Base-by-base conservation (phyloP, 2,113 vertebrate species). In the Aptenodytes patagonicus region DNA sequence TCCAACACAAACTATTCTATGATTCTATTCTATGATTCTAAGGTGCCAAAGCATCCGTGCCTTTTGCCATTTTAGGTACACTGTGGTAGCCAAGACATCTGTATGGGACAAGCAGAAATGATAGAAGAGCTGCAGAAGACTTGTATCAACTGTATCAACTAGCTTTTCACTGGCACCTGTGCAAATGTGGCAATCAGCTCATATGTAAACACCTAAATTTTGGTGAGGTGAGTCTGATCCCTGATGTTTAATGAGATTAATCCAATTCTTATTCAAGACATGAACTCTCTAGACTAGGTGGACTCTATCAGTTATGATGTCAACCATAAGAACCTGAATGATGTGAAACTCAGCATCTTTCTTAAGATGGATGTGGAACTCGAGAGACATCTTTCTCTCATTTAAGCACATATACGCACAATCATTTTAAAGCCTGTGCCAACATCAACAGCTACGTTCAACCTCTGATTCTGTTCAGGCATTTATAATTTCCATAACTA, bases 1-100 rank as follows among this genome's bases (percentile, higher is more conserved):
- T 42, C 42, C 42, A 16, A 42, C 42, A 14, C 42, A 42, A 42
- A 16, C 42, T 42, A 15, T 42, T 42, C 42, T 42, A 16, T 42
- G 42, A 16, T 42, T 42, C 42, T 42, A 42, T 42, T 42, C 42
- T 42, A 42, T 14, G 42, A 14, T 42, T 42, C 42, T 36, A 40
- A 68, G 34, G 52, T 46, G 29, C 13, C 1, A 2, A 64, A 78
- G 17, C 20, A 40, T 18, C 8, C 0, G 5, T 1, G 3, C 13
- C 46, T 79, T 9, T 49, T 84, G 49, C 17, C 34, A 10, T 3
- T 40, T 60, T 46, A 57, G 49, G 36, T 34, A 51, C 32, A 1
- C 26, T 11, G 0, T 14, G 26, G 22, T 22, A 25, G 38, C 28
- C 19, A 11, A 29, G 72, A 32, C n/a, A 8, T 47, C 55, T 17